Evolutionary conservation across 1,140 invertebrate species (phyloP).

Genomic region (Helicoverpa armigera): DNA sequence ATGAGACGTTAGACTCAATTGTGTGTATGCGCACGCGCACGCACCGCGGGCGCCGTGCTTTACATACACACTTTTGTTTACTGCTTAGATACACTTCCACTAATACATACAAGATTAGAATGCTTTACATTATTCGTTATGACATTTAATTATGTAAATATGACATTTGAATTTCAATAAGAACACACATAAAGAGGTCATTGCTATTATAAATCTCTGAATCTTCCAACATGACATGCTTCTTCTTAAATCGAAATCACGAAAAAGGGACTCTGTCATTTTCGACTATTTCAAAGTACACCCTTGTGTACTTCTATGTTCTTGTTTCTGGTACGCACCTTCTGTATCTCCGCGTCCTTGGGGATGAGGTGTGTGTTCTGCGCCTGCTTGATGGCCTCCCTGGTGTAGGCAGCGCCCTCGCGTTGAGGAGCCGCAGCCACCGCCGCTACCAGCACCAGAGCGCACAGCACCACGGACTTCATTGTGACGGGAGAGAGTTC

Average conservation of each 20-base stretch:
- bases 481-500: slow-evolving; percentile 58
- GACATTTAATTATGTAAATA: too few relatives aligned
- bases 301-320: not conserved
- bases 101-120: not conserved
- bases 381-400: slow-evolving; percentile 94
- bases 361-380: slow-evolving; percentile 94
- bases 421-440: slow-evolving; percentile 89
- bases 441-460: slow-evolving; percentile 82
- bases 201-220: too few relatives aligned
- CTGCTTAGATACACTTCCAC: not conserved
- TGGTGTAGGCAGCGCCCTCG: slow-evolving; percentile 93
- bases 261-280: too few relatives aligned
- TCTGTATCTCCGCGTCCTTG: slow-evolving; percentile 94
- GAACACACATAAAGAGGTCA: too few relatives aligned
- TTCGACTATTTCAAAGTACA: not conserved
- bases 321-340: slow-evolving; percentile 81
- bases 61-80: slow-evolving; percentile 14
- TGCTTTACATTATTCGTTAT: not conserved
- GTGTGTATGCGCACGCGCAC: slow-evolving; percentile 30
- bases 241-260: too few relatives aligned
- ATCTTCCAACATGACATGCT: too few relatives aligned
- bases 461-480: slow-evolving; percentile 79
- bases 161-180: too few relatives aligned
- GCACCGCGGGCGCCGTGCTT: slow-evolving; percentile 3
- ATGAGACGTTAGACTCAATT: slow-evolving; percentile 12